Evolutionary conservation across 2,797 vertebrate species (phyloP).

Genomic region (Lagodon rhomboides): DNA sequence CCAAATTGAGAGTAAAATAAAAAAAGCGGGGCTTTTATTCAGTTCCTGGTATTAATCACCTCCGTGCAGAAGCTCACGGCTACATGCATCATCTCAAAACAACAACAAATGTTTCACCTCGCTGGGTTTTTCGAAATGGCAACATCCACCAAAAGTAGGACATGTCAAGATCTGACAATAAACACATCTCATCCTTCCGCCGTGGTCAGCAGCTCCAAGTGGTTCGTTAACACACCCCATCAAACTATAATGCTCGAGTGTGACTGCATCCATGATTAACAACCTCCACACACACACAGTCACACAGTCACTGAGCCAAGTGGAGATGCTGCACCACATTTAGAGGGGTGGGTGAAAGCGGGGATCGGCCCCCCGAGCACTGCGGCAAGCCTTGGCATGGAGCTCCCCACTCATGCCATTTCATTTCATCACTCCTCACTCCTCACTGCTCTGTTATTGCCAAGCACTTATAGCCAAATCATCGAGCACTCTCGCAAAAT

Average conservation of each 20-base stretch:
- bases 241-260: constrained; percentile 28
- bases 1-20: not conserved
- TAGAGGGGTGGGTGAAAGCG: constrained; percentile 53
- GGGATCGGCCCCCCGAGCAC: constrained; percentile 62
- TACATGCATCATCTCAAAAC: constrained; percentile 15
- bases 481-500: constrained; percentile 33
- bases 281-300: constrained; percentile 27
- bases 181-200: not conserved
- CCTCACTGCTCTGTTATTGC: constrained; percentile 24
- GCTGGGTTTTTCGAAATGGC: not conserved
- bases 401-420: constrained; percentile 55
- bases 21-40: not conserved
- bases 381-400: constrained; percentile 71
- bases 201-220: not conserved
- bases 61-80: constrained; percentile 9
- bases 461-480: constrained; percentile 50
- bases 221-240: constrained; percentile 48
- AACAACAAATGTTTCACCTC: constrained; percentile 9
- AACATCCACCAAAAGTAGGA: not conserved
- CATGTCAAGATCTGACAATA: not conserved
- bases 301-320: constrained; percentile 45
- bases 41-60: not conserved
- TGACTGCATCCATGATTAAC: constrained; percentile 56
- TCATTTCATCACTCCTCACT: constrained; percentile 61
- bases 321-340: constrained; percentile 56